Evolutionary conservation across 2,797 vertebrate species (phyloP).

Genomic region (Psittacula derbiana): DNA sequence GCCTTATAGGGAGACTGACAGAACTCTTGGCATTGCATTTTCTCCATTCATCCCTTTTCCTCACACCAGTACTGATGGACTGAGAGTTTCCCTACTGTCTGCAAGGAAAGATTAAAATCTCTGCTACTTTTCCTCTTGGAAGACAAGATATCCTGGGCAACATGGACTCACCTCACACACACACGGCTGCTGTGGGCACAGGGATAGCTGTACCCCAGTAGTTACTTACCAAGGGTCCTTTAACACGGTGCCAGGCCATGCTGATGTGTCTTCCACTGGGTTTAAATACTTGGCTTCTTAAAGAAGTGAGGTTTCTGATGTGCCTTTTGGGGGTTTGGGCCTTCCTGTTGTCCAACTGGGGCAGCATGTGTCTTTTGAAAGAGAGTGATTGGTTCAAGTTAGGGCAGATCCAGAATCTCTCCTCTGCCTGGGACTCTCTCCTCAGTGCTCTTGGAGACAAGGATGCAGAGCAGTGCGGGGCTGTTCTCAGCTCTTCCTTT

Average conservation of each 20-base stretch:
- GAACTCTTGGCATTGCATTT: not conserved
- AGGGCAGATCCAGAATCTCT: not conserved
- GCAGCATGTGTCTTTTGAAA: not conserved
- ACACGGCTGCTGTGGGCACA: not conserved
- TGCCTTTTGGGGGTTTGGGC: not conserved
- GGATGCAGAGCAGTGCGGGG: rapidly evolving
- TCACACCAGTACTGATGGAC: not conserved
- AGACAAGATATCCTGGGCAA: not conserved
- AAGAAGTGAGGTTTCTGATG: not conserved
- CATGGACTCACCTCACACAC: too few species aligned
- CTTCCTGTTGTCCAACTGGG: not conserved
- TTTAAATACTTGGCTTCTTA: not conserved
- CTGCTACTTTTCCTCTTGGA: not conserved
- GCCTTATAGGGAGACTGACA: not conserved
- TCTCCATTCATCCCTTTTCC: not conserved
- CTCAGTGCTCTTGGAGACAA: not conserved
- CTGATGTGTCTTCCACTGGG: not conserved
- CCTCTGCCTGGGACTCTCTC: rapidly evolving
- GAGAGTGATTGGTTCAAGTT: not conserved
- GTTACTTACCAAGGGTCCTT: not conserved
- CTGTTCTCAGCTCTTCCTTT: not conserved
- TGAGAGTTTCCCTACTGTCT: not conserved
- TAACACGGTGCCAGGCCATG: not conserved
- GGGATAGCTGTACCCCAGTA: not conserved
- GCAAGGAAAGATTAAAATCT: not conserved